Evolutionary conservation across 2,888 invertebrate species (phyloP).

Genomic region (Lapara coniferarum): DNA sequence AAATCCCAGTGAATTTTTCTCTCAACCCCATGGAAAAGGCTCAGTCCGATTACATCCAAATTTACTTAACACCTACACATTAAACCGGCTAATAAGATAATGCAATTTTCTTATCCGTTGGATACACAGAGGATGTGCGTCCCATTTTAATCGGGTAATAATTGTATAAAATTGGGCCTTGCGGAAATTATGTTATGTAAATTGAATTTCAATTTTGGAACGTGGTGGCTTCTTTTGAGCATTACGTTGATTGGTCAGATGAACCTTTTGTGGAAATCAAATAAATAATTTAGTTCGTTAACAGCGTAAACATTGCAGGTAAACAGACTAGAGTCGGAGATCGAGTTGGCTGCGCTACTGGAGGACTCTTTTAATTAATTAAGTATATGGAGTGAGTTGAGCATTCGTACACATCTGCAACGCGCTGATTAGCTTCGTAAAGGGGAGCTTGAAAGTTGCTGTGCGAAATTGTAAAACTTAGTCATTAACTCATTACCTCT

Average conservation of each 20-base stretch:
- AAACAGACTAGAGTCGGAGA: slow-evolving; percentile 60
- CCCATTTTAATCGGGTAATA: slow-evolving; percentile 77
- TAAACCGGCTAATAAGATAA: slow-evolving; percentile 78
- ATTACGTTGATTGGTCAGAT: slow-evolving; percentile 55
- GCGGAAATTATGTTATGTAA: slow-evolving; percentile 69
- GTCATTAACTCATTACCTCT: slow-evolving; percentile 37
- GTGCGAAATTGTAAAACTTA: slow-evolving; percentile 44
- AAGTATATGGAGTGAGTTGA: slow-evolving; percentile 67
- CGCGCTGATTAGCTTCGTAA: slow-evolving; percentile 54
- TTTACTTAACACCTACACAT: slow-evolving; percentile 83
- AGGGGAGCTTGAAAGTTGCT: slow-evolving; percentile 43
- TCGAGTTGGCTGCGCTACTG: slow-evolving; percentile 50
- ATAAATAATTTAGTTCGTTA: slow-evolving; percentile 71
- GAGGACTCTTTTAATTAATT: slow-evolving; percentile 79
- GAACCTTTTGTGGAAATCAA: slow-evolving; percentile 37
- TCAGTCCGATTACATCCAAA: slow-evolving; percentile 82
- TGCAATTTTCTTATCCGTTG: slow-evolving; percentile 73
- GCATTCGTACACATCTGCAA: slow-evolving; percentile 56
- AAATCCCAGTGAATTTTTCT: slow-evolving; percentile 80
- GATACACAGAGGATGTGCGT: slow-evolving; percentile 49
- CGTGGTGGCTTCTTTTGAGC: slow-evolving; percentile 50
- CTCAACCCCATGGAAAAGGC: slow-evolving; percentile 71
- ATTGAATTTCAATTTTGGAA: slow-evolving; percentile 67
- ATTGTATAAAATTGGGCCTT: slow-evolving; percentile 65
- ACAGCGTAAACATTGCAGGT: slow-evolving; percentile 70